These are phyloP conservation scores for Dissostichus mawsoni DNA, from an alignment of 2,113 vertebrate species.

Conservation along the genomic window DNA sequence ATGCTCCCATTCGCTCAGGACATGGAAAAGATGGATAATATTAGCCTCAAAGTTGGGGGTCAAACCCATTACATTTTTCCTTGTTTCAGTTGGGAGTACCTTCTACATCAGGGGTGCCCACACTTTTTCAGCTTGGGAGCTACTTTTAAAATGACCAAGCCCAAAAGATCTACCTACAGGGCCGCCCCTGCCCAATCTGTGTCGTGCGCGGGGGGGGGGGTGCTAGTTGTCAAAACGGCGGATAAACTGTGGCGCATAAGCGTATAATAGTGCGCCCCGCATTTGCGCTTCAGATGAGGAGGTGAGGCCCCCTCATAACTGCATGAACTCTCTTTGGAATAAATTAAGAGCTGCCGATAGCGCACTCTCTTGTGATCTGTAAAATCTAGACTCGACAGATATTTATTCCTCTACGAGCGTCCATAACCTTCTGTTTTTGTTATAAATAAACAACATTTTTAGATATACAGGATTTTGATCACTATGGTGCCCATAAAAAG, in stretches of 20 bases:
- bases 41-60: slow-evolving; percentile 52
- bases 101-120: no score
- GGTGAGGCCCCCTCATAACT: no score
- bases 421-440: slow-evolving; percentile 20
- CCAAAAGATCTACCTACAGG: no score
- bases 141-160: no score
- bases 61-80: slow-evolving; percentile 49
- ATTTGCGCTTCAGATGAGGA: no score
- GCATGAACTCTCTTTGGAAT: slow-evolving; percentile 20
- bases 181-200: no score
- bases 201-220: no score
- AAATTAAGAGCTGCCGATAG: neutral
- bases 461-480: neutral
- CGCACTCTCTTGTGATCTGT: neutral
- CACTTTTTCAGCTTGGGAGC: no score
- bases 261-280: no score
- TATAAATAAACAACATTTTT: neutral
- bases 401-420: neutral
- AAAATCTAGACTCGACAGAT: slow-evolving; percentile 7
- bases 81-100: slow-evolving; percentile 27
- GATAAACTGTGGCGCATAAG: no score
- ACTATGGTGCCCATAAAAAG: neutral
- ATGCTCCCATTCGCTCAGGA: slow-evolving; percentile 33
- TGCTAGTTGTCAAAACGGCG: no score
- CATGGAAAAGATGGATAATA: slow-evolving; percentile 38